Base-by-base conservation (phyloP, 1,140 invertebrate species). In the Scaptomyza pallida region DNA sequence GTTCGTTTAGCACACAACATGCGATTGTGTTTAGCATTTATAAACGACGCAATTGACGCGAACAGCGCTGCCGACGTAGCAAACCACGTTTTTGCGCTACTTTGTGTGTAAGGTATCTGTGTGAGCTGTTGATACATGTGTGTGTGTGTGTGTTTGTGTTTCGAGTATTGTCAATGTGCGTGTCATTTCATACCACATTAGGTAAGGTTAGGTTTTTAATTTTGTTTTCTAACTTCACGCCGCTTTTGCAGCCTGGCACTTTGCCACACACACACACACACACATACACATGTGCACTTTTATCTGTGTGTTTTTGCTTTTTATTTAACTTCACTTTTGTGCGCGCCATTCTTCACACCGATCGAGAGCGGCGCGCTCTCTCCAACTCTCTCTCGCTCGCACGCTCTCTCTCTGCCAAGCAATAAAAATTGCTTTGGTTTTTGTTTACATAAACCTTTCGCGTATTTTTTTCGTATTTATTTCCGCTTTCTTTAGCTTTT, bases 151-250 rank as follows among this genome's bases (percentile, higher is more conserved):
- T 63, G 52, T 63, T 45, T 69, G 62, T 56, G 61, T 48, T 61
- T 56, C 4, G 52, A 16, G 33, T 41, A 54, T n/a, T n/a, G n/a
- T n/a, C n/a, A 30, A 48, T 68, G 35, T 74, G 44, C 45, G 75
- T 77, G 57, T 51, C 62, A 63, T 68, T 63, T 81, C 71, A 65
- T 81, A 81, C 80, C 78, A 88, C 82, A 86, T 86, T 86, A 86
- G 82, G 82, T 86, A 88, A 86, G 82, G 82, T 86, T 86, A 86
- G 82, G 82, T 82, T 86, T 86, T 88, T 62, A 88, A 88, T 88
- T 88, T 67, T 74, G 69, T 85, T 88, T 88, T 70, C 60, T 63
- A 88, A 65, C 65, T 75, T 54, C 70, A 48, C 62, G 61, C 60
- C 68, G 45, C 52, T 47, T 79, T 73, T 73, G 15, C 23, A 44